Conservation (phyloP, 2,888 invertebrate genomes). For the Pollenia angustigena region DNA sequence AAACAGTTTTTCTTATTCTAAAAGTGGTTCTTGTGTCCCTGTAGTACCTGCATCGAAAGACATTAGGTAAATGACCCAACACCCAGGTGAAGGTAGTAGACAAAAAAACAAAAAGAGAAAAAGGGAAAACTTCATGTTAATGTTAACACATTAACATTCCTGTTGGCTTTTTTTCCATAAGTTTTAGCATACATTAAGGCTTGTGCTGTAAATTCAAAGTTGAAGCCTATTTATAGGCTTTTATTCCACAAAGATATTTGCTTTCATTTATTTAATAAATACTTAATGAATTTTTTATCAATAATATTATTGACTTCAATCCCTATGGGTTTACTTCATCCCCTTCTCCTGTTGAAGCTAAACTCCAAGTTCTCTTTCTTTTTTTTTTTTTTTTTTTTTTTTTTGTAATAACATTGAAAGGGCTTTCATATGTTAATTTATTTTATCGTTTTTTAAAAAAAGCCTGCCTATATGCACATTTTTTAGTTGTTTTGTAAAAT, state of each 20-base stretch:
- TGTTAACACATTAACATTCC: slow-evolving; percentile 59
- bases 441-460: slow-evolving; percentile 4
- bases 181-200: slow-evolving; percentile 49
- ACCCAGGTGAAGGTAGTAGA: slow-evolving; percentile 8
- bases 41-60: neutral
- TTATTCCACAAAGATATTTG: neutral
- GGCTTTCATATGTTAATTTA: slow-evolving; percentile 46
- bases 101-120: neutral
- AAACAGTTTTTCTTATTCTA: slow-evolving; percentile 31
- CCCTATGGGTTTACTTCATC: neutral
- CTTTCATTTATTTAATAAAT: slow-evolving; percentile 41
- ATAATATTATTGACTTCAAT: slow-evolving; percentile 1
- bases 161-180: neutral
- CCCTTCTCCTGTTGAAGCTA: neutral
- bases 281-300: slow-evolving; percentile 58
- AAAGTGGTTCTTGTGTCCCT: slow-evolving; percentile 14
- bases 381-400: too few species aligned
- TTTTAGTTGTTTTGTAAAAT: neutral
- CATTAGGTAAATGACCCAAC: slow-evolving; percentile 47
- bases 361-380: neutral
- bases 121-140: slow-evolving; percentile 39
- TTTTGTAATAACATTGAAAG: neutral
- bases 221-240: slow-evolving; percentile 25
- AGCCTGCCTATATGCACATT: slow-evolving; percentile 5
- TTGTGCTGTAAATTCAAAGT: neutral